Evolutionary conservation across 2,113 vertebrate genomes (phyloP).

Genomic region (Rhinolophus ferrumequinum): DNA sequence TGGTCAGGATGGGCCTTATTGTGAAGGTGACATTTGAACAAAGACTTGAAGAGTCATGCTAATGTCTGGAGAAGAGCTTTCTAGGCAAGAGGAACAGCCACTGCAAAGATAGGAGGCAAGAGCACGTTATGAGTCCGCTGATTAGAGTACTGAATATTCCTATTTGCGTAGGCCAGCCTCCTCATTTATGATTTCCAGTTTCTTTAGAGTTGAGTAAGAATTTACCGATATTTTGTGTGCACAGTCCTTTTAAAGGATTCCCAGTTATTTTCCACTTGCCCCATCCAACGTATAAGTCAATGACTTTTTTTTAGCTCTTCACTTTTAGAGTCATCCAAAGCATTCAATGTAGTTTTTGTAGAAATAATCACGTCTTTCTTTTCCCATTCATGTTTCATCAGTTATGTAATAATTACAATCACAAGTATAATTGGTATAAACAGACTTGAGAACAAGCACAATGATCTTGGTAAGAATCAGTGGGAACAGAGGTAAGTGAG

Average conservation of each 20-base stretch:
- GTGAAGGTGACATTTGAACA: neutral
- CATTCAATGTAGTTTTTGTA: neutral
- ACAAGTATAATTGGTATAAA: neutral
- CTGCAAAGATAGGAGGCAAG: neutral
- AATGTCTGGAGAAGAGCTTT: neutral
- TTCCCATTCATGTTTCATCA: neutral
- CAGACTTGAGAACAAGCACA: neutral
- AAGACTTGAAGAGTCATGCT: neutral
- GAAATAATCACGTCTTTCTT: neutral
- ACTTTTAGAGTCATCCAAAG: neutral
- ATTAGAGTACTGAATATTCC: neutral
- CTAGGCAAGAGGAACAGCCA: neutral
- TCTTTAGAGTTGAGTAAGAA: neutral
- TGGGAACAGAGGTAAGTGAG: neutral
- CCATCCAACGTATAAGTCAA: neutral
- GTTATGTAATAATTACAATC: neutral
- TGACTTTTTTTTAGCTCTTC: neutral
- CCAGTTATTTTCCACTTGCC: neutral
- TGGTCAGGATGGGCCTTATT: neutral
- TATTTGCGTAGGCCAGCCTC: neutral
- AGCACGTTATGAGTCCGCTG: neutral
- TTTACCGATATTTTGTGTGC: neutral
- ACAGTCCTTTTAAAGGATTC: neutral
- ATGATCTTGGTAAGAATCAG: neutral
- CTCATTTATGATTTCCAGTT: neutral